These are phyloP conservation scores for Cassiopea xamachana DNA, from an alignment of 30 jellyfish, hydroid and myxozoan genomes.

Conservation along the genomic window DNA sequence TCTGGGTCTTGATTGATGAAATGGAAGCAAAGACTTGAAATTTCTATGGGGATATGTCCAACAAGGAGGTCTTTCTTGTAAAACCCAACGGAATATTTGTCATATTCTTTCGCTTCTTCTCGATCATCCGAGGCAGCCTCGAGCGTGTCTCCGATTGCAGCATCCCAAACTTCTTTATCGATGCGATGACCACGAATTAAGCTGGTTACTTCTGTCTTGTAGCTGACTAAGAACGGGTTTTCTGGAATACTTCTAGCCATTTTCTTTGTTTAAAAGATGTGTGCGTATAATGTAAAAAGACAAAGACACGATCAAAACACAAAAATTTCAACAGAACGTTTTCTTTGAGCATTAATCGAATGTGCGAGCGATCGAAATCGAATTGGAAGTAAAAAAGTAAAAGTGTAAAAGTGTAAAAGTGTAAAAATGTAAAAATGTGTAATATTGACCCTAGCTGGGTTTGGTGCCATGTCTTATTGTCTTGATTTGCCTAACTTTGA, in stretches of 20 bases:
- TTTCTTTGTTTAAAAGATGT: slow-evolving; percentile 12
- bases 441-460: too few species aligned
- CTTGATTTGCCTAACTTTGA: too few species aligned
- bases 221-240: slow-evolving; percentile 29
- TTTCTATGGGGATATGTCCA: slow-evolving; percentile 46
- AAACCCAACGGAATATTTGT: slow-evolving; percentile 53
- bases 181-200: slow-evolving; percentile 60
- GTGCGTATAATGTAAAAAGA: slow-evolving; percentile 48
- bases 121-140: slow-evolving; percentile 60
- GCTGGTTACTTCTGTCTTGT: slow-evolving; percentile 49
- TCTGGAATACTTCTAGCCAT: slow-evolving; percentile 45
- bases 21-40: slow-evolving; percentile 35
- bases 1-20: slow-evolving; percentile 47
- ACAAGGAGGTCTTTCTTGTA: slow-evolving; percentile 52
- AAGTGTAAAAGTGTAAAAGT: neutral
- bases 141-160: slow-evolving; percentile 58
- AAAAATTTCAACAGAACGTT: slow-evolving; percentile 4
- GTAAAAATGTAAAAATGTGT: neutral
- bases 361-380: slow-evolving; percentile 33
- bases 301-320: slow-evolving; percentile 35
- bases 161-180: slow-evolving; percentile 45
- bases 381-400: slow-evolving; percentile 15
- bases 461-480: too few species aligned
- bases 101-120: slow-evolving; percentile 62
- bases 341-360: slow-evolving; percentile 34